Base-by-base conservation (phyloP, 2,797 vertebrate genomes). In the Anomalospiza imberbis region DNA sequence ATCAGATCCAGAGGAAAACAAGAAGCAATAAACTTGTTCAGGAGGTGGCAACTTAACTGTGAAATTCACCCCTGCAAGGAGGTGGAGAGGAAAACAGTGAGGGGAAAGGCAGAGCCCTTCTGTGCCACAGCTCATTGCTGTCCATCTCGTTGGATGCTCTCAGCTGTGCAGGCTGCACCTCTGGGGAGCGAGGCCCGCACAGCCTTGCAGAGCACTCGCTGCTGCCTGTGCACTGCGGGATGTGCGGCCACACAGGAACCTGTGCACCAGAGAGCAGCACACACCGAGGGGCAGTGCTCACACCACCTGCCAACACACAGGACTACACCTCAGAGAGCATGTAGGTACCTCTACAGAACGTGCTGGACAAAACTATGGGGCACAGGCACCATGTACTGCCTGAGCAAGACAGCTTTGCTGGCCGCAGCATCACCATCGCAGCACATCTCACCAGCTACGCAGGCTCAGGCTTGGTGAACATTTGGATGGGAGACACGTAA, bases 361-460 rank as follows among this genome's bases (percentile, higher is more conserved):
- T 5, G 42, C 58, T 6, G 31, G 38, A 15, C 32, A 32, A 8
- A 58, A 11, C 8, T 3, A 0, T 0, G 11, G 20, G 72, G 67
- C 42, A 3, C 0, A 4, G 4, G 60, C 76, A 55, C 32, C 34
- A 0, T 1, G 34, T 2, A 0, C 13, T 68, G 80, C 63, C 53
- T 4, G 60, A 63, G 73, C 54, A 19, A 85, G 53, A 40, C 34
- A 40, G 94, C 77, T 47, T 53, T 13, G 78, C 74, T 40, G 74
- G 57, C 85, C n/a, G 12, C 88, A 40, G 40, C 25, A 9, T 6
- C 61, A 2, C 31, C 31, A 4, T 3, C 5, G 0, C 72, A 42
- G 68, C 75, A 16, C 82, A 7, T n/a, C 79, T 62, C 82, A 25
- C 28, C 47, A 14, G 71, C 54, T 13, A 18, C 0, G 0, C 26